Percentiles rank a stretch among this genome's conserved stretches.
Evolutionary conservation across 2,888 invertebrate species (phyloP).

Genomic region (Syrphus vitripennis): DNA sequence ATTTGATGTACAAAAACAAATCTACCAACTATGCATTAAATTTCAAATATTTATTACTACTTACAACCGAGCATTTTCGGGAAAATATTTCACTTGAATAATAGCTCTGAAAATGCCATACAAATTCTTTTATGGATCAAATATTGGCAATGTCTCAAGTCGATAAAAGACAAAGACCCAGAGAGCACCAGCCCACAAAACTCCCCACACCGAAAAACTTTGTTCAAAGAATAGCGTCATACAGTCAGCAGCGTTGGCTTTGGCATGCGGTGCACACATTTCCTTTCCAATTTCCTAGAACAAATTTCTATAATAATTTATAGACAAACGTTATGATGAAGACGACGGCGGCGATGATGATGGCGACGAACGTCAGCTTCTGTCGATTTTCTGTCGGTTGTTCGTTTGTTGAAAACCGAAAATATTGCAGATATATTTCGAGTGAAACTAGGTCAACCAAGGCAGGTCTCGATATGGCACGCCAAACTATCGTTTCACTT

Average conservation of each 20-base stretch:
- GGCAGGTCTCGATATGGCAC: slow-evolving; percentile 47
- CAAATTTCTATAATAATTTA: slow-evolving; percentile 57
- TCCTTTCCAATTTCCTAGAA: slow-evolving; percentile 40
- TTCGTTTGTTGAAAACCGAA: slow-evolving; percentile 18
- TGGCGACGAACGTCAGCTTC: not conserved
- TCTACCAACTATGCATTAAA: slow-evolving; percentile 5
- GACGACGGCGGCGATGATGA: slow-evolving; percentile 9
- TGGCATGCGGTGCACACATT: slow-evolving; percentile 40
- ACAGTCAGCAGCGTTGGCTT: not conserved
- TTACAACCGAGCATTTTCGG: not conserved
- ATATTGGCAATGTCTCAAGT: slow-evolving; percentile 47
- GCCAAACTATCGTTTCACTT: slow-evolving; percentile 45
- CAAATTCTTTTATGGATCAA: slow-evolving; percentile 31
- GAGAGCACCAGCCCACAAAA: not conserved
- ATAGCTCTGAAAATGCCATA: slow-evolving; percentile 12
- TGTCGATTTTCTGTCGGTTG: not conserved
- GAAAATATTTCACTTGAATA: slow-evolving; percentile 6
- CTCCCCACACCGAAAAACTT: not conserved
- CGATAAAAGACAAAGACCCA: slow-evolving; percentile 28
- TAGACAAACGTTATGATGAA: slow-evolving; percentile 25
- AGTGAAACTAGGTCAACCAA: slow-evolving; percentile 51
- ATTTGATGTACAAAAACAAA: not conserved
- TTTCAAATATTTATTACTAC: not conserved
- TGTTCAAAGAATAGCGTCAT: not conserved
- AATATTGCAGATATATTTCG: slow-evolving; percentile 59